Conservation (phyloP, 2,113 vertebrate genomes). For the Eolophus roseicapilla region DNA sequence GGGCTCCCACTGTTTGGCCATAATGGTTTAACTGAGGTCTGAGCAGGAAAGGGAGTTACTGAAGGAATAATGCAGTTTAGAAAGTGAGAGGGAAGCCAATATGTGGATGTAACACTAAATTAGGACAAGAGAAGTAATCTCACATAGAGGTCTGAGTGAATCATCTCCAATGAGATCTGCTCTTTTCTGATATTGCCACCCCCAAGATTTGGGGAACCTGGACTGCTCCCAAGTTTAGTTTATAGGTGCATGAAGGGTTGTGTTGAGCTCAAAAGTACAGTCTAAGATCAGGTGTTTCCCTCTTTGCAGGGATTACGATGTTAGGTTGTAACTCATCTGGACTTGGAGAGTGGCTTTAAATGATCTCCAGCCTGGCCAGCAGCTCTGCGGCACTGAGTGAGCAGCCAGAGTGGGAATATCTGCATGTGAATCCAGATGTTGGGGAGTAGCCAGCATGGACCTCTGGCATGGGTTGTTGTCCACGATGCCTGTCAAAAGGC, state of each 20-base stretch:
- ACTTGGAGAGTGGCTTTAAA: neutral
- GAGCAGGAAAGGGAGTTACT: neutral
- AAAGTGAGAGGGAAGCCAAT: neutral
- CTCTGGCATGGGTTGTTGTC: neutral
- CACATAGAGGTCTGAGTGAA: neutral
- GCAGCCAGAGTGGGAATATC: neutral
- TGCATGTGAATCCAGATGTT: fast-evolving
- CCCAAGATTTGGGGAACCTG: neutral
- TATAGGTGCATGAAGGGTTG: neutral
- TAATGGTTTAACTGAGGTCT: neutral
- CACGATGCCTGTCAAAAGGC: fast-evolving
- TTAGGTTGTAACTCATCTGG: neutral
- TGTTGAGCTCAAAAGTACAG: neutral
- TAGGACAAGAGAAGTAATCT: neutral
- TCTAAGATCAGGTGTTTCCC: too few species aligned
- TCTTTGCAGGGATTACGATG: neutral
- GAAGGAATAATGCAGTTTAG: neutral
- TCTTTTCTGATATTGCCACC: neutral
- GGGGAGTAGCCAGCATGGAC: neutral
- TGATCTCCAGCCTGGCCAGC: neutral
- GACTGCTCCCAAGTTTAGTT: neutral
- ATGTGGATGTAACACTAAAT: neutral
- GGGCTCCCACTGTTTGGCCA: neutral
- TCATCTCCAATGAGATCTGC: neutral
- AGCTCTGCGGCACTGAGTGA: fast-evolving